phyloP scores from a whole-genome alignment of 2,888 invertebrate species.

The Nowickia ferox region DNA sequence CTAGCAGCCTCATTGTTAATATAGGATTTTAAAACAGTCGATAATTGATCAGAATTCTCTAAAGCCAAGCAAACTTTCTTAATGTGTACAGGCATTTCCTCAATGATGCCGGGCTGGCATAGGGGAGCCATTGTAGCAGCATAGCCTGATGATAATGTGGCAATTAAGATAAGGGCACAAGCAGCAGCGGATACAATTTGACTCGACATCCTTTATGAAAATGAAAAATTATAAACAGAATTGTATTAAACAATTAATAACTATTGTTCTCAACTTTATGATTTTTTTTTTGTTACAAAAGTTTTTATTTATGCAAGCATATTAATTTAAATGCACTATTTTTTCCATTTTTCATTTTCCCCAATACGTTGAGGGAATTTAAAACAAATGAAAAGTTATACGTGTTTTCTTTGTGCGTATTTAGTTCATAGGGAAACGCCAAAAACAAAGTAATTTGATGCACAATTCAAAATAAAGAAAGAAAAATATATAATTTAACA shows the following conservation, averaged over 20 bases:
- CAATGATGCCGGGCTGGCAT: constrained; percentile 85
- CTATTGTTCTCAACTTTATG: neutral
- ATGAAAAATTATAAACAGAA: constrained; percentile 28
- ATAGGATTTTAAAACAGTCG: constrained; percentile 81
- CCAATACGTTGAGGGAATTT: constrained; percentile 51
- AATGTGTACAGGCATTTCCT: constrained; percentile 85
- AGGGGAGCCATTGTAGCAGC: constrained; percentile 83
- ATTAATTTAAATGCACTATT: constrained; percentile 47
- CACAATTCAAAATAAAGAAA: constrained; percentile 16
- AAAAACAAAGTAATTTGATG: constrained; percentile 53
- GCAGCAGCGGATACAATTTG: constrained; percentile 77
- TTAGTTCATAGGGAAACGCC: neutral
- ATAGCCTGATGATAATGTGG: constrained; percentile 74
- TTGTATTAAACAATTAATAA: neutral
- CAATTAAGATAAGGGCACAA: constrained; percentile 74
- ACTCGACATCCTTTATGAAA: constrained; percentile 77
- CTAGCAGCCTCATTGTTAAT: constrained; percentile 83
- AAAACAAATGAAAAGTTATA: constrained; percentile 64
- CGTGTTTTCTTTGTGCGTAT: constrained; percentile 46
- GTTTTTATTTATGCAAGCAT: constrained; percentile 21
- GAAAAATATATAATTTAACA: constrained; percentile 6
- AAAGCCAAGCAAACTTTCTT: constrained; percentile 85
- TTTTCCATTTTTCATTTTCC: constrained; percentile 53
- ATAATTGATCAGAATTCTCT: constrained; percentile 82
- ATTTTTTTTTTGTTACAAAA: neutral